Base-by-base conservation (phyloP, 2,888 invertebrate genomes). In the Clitarchus hookeri region DNA sequence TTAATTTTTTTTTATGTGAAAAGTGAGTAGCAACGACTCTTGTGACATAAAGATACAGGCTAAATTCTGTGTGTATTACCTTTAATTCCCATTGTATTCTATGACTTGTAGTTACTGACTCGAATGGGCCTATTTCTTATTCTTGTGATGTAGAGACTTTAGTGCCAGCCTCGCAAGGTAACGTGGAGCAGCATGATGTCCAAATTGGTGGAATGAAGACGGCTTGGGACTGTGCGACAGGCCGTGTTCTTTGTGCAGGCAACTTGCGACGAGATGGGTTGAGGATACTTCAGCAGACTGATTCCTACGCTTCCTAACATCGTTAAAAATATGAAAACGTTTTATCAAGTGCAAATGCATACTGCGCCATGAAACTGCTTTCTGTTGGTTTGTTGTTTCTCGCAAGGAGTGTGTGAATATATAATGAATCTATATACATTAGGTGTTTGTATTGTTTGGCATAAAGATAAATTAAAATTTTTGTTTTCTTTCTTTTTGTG, bases 401-500 rank as follows among this genome's bases (percentile, higher is more conserved):
- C 16, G 65, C 65, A 65, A 65, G 3, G 8, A 11, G n/a, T 65
- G n/a, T 65, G 65, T 65, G 65, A n/a, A n/a, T 65, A n/a, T n/a
- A 65, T 65, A 16, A 65, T 65, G 65, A 65, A 65, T 65, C 65
- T 65, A 65, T 23, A 19, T 65, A 8, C 65, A 65, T 65, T 65
- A 65, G 16, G 65, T 65, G 65, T 65, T 19, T 65, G 65, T 65
- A 65, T 65, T 65, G n/a, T 65, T 11, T 65, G 65, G 6, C 65
- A 65, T 65, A 19, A 85, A 85, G 78, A 54, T 48, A 48, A 44
- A 27, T 80, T 80, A 48, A 16, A n/a, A 27, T 25, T 44, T 36
- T 36, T 8, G 44, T 53, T 84, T n/a, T 84, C 53, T 84, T 23
- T 84, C 53, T 84, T 53, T 84, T 25, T 48, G 11, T 48, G 19